Evolutionary conservation across 2,888 invertebrate species (phyloP).

Genomic region (Agriopis leucophaearia): DNA sequence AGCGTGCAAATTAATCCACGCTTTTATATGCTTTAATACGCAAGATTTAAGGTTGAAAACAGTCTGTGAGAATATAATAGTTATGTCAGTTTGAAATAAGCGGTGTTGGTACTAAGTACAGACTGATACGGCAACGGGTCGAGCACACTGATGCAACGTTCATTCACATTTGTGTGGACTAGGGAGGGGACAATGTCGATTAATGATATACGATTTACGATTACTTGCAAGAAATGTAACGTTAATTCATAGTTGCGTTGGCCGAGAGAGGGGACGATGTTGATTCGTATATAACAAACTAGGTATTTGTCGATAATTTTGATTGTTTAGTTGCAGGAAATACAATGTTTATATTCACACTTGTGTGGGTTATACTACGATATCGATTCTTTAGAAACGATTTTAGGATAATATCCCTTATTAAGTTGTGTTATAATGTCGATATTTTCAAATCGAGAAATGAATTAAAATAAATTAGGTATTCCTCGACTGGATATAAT

Average conservation of each 20-base stretch:
- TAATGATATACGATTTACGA: not conserved
- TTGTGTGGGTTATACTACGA: too few relatives aligned
- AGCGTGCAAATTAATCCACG: not conserved
- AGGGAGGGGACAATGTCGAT: conserved; percentile 61
- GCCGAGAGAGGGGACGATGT: too few relatives aligned
- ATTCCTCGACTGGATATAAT: too few relatives aligned
- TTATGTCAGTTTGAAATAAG: conserved; percentile 61
- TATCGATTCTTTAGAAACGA: too few relatives aligned
- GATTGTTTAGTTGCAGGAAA: too few relatives aligned
- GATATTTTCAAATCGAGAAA: too few relatives aligned
- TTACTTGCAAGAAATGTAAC: not conserved
- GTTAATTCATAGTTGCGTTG: not conserved
- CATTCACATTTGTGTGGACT: conserved; percentile 72
- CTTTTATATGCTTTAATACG: not conserved
- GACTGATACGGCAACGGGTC: conserved; percentile 71
- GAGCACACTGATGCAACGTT: conserved; percentile 75
- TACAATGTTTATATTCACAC: too few relatives aligned
- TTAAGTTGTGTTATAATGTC: too few relatives aligned
- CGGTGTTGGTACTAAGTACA: conserved; percentile 76
- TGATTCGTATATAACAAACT: too few relatives aligned
- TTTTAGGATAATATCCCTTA: too few relatives aligned
- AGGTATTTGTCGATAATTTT: too few relatives aligned
- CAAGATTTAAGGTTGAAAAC: conserved; percentile 3
- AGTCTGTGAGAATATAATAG: conserved; percentile 4
- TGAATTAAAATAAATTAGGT: too few relatives aligned